A percentile compares a stretch with the other conserved stretches of the same genome.
These are phyloP conservation scores for Phymorhynchus buccinoides DNA, from an alignment of 1,140 invertebrate species.

Conservation along the genomic window DNA sequence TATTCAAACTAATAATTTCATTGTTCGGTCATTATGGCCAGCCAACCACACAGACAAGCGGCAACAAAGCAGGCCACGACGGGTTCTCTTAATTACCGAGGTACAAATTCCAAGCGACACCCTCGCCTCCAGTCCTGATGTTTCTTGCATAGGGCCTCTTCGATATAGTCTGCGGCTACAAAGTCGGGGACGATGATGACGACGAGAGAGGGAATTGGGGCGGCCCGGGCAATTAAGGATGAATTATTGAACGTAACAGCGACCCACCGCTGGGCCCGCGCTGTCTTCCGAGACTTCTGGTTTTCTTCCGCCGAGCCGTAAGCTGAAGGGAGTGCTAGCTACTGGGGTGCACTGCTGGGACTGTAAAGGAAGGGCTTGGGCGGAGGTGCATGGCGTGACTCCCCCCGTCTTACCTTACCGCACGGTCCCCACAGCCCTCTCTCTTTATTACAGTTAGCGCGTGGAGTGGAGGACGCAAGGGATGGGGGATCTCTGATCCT, in stretches of 20 bases:
- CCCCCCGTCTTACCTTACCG: not conserved
- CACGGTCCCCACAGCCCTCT: not conserved
- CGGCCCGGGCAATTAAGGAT: slow-evolving; percentile 13
- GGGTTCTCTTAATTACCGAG: not conserved
- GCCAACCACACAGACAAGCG: too few relatives aligned
- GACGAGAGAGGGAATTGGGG: not conserved
- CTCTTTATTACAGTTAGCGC: too few relatives aligned
- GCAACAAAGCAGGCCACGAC: too few relatives aligned
- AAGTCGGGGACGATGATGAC: not conserved
- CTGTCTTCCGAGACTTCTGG: not conserved
- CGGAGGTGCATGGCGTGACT: not conserved
- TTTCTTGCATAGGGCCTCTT: slow-evolving; percentile 13
- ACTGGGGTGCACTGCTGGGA: not conserved
- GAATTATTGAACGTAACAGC: slow-evolving; percentile 24
- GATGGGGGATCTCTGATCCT: too few relatives aligned
- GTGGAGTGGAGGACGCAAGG: too few relatives aligned
- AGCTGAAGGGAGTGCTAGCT: not conserved
- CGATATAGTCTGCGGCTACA: not conserved
- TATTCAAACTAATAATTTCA: too few relatives aligned
- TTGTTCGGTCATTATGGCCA: too few relatives aligned
- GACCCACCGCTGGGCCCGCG: not conserved
- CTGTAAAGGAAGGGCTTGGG: not conserved
- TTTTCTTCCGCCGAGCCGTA: not conserved
- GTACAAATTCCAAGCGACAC: not conserved
- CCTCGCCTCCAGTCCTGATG: not conserved